Conservation (phyloP, 2,113 vertebrate genomes). For the Rhinogobius similis region DNA sequence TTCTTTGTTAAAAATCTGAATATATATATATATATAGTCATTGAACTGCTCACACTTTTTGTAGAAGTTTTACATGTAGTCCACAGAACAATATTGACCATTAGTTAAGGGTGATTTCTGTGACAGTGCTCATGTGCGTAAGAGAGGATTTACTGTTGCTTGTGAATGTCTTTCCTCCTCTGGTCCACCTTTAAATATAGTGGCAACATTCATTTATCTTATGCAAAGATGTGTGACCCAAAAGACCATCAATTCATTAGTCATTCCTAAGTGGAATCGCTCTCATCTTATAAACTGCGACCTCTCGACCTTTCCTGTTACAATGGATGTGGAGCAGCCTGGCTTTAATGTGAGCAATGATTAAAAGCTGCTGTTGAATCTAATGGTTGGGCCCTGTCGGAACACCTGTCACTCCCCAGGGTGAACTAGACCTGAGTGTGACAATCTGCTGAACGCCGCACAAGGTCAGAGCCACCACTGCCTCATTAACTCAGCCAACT, state of each 20-base stretch:
- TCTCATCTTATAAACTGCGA: constrained; percentile 31
- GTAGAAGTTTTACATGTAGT: too few species aligned
- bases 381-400: constrained; percentile 6
- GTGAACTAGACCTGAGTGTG: not conserved
- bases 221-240: constrained; percentile 30
- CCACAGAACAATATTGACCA: not conserved
- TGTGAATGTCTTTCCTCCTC: not conserved
- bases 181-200: constrained; percentile 38
- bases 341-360: constrained; percentile 33
- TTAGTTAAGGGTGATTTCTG: too few species aligned
- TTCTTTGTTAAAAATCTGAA: too few species aligned
- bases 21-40: too few species aligned
- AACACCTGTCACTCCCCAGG: constrained; percentile 21
- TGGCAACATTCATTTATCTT: constrained; percentile 66
- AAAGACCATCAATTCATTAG: constrained; percentile 46
- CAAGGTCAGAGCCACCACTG: constrained; percentile 13
- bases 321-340: constrained; percentile 13
- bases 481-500: constrained; percentile 10
- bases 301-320: constrained; percentile 14
- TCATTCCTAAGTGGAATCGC: constrained; percentile 36
- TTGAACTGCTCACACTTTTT: too few species aligned
- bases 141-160: not conserved
- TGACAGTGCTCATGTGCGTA: too few species aligned
- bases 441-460: constrained; percentile 6
- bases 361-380: constrained; percentile 26